phyloP scores from a whole-genome alignment of 2,113 vertebrate species.

The Brienomyrus longianalis region DNA sequence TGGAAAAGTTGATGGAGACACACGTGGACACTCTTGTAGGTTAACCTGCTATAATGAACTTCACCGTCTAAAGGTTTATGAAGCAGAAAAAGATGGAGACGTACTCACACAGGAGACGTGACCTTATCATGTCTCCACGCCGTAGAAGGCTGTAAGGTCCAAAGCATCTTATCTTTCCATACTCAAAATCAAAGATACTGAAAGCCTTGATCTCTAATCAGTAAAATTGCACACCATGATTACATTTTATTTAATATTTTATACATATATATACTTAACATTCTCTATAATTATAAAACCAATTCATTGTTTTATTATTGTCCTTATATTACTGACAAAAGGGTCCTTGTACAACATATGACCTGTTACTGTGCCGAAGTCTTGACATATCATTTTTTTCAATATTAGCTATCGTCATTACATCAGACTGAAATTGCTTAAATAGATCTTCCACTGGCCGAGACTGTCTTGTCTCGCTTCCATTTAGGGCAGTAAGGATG shows the following conservation, averaged over 20 bases:
- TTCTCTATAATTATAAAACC: not conserved
- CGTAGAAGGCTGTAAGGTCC: not conserved
- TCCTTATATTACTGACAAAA: not conserved
- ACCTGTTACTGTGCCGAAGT: not conserved
- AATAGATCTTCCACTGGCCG: slow-evolving; percentile 46
- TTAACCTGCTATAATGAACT: slow-evolving; percentile 6
- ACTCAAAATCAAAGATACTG: not conserved
- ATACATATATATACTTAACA: not conserved
- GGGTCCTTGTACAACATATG: not conserved
- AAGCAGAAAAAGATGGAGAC: not conserved
- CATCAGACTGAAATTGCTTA: slow-evolving; percentile 41
- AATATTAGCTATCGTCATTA: slow-evolving; percentile 33
- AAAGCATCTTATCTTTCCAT: not conserved
- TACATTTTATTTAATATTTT: not conserved
- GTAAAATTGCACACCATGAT: not conserved
- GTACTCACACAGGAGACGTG: not conserved
- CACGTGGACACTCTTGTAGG: not conserved
- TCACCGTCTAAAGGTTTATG: not conserved
- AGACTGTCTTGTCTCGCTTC: slow-evolving; percentile 33
- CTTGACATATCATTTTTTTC: slow-evolving; percentile 3
- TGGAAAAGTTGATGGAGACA: slow-evolving; percentile 8
- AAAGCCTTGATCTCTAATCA: not conserved
- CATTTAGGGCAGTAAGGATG: slow-evolving; percentile 51
- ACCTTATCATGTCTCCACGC: not conserved
- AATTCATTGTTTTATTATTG: not conserved